Base-by-base conservation (phyloP, 2,888 invertebrate species). In the Idaea straminata region DNA sequence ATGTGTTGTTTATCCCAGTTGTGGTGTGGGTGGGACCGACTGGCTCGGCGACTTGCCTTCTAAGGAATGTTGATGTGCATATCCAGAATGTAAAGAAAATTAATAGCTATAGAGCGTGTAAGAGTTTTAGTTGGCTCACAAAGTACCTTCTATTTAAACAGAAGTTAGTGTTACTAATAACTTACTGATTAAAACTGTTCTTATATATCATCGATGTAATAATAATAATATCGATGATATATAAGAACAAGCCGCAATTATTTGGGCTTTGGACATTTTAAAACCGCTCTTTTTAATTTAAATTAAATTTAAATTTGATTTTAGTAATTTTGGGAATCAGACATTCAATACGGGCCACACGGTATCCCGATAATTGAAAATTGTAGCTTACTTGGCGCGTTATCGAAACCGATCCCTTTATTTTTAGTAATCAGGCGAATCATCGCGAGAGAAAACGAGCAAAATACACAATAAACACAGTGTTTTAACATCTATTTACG, bases 41-140 rank as follows among this genome's bases (percentile, higher is more conserved):
- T 78, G 77, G 77, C 79, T 73, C 75, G 82, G 77, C 88, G 75
- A 84, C 84, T 77, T 83, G 80, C 92, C 91, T 83, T 92, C 74
- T 91, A 91, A 83, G 91, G 92, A 88, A 91, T 85, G 85, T 89
- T 85, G 91, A 74, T 80, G 79, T 82, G 82, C 47, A 10, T 81
- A 86, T 84, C 83, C 87, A 80, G 79, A 79, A 69, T 75, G 76
- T 80, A 79, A 81, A 83, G 83, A 83, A 85, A 84, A 80, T 78
- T 74, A 74, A 78, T 73, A 66, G 68, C 65, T 67, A 25, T 25
- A 25, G 25, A 25, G 3, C 25, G 25, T 25, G 25, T 25, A 25
- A 25, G 25, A 25, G 25, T 25, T 25, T 3, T 25, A 3, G 25
- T 25, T 25, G 25, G 25, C 25, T 3, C 25, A 25, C 25, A 25